These are phyloP conservation scores for Notolepis coatsorum DNA, from an alignment of 2,797 vertebrate species.

Conservation along the genomic window DNA sequence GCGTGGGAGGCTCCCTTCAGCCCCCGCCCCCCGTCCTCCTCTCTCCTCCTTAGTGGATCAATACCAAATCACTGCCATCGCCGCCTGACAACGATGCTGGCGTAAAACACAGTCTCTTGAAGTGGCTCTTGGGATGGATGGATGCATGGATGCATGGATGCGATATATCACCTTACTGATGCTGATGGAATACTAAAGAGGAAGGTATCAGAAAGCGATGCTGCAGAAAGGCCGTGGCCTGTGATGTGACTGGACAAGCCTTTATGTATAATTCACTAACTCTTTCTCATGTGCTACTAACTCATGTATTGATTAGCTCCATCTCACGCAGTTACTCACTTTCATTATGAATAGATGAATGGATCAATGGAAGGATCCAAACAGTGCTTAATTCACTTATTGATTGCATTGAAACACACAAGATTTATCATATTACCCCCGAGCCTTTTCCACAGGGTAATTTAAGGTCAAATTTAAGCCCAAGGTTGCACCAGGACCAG, in stretches of 20 bases:
- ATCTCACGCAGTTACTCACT: not conserved
- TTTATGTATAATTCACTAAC: not conserved
- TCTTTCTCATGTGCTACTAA: not conserved
- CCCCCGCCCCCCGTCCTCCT: not conserved
- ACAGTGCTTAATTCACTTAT: not conserved
- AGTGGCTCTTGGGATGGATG: not conserved
- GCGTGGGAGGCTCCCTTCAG: not conserved
- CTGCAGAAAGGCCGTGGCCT: not conserved
- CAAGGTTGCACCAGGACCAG: too few relatives aligned
- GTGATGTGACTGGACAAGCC: not conserved
- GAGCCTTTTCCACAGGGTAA: too few relatives aligned
- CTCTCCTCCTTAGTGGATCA: conserved; percentile 24
- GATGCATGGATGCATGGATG: not conserved
- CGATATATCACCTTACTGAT: too few relatives aligned
- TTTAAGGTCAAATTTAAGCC: too few relatives aligned
- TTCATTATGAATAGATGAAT: not conserved
- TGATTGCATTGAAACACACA: not conserved
- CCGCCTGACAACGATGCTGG: not conserved
- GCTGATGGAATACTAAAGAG: not conserved
- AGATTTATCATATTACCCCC: too few relatives aligned
- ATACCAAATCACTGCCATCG: conserved; percentile 6
- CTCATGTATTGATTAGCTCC: not conserved
- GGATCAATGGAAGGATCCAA: not conserved
- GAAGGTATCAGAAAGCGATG: not conserved
- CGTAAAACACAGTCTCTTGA: not conserved